These are phyloP conservation scores for Epiblema foenella DNA, from an alignment of 2,888 invertebrate species.

Conservation along the genomic window DNA sequence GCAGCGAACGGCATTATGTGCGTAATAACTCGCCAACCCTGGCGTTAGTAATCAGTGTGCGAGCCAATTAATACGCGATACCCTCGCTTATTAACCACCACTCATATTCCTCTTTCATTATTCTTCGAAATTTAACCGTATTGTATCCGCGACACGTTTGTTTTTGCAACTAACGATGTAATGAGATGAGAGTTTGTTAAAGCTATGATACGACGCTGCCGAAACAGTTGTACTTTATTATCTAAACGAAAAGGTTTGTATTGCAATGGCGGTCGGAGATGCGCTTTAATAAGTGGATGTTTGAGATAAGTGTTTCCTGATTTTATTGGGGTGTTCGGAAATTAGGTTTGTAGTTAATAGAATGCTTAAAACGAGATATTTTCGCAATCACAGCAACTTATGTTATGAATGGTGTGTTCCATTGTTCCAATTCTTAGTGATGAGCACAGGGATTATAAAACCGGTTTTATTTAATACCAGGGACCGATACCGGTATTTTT, in stretches of 20 bases:
- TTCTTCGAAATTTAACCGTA: not conserved
- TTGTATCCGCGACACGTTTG: not conserved
- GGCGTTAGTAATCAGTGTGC: slow-evolving; percentile 47
- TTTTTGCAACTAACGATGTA: not conserved
- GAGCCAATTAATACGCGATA: slow-evolving; percentile 36
- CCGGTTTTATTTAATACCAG: too few species aligned
- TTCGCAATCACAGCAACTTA: too few species aligned
- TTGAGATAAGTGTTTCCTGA: slow-evolving; percentile 8
- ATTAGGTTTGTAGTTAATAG: slow-evolving; percentile 15
- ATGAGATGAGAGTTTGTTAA: not conserved
- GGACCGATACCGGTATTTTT: too few species aligned
- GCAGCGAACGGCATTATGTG: slow-evolving; percentile 60
- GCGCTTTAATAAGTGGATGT: not conserved
- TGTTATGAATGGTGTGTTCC: too few species aligned
- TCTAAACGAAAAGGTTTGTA: not conserved
- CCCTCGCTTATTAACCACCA: not conserved
- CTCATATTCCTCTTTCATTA: not conserved
- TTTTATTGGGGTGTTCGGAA: slow-evolving; percentile 7
- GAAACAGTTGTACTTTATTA: not conserved
- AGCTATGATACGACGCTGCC: not conserved
- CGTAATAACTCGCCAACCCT: slow-evolving; percentile 55
- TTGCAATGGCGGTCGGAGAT: not conserved
- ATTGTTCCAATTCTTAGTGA: too few species aligned
- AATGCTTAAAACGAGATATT: not conserved
- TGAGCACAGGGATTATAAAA: too few species aligned